These are phyloP conservation scores for Gryon sp. DNA, from an alignment of 1,140 invertebrate genomes.

Conservation along the genomic window DNA sequence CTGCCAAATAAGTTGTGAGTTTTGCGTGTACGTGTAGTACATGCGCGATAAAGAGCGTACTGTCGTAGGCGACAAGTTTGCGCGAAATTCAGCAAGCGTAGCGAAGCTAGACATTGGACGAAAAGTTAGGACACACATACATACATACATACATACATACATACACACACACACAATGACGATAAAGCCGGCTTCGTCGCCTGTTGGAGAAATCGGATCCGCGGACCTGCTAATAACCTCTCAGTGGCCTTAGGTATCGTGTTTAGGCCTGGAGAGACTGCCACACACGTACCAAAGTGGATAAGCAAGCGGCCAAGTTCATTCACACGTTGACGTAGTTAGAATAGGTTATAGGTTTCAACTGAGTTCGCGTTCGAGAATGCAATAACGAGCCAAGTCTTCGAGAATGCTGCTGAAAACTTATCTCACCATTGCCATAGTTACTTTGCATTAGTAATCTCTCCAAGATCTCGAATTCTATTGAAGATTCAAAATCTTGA, in stretches of 20 bases:
- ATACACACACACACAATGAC: not conserved
- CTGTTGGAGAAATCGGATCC: conserved; percentile 63
- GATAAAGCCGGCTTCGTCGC: conserved; percentile 38
- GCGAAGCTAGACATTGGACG: conserved; percentile 14
- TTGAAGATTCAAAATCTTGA: not conserved
- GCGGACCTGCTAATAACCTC: conserved; percentile 71
- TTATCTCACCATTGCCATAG: too few relatives aligned
- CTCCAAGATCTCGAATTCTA: conserved; percentile 67
- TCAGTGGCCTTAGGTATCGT: conserved; percentile 65
- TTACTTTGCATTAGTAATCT: conserved; percentile 76
- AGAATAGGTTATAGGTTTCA: conserved; percentile 76
- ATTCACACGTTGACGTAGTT: conserved; percentile 72
- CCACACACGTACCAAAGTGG: conserved; percentile 75
- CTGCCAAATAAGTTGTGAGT: conserved; percentile 56
- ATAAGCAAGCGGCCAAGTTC: conserved; percentile 75
- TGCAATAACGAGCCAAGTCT: conserved; percentile 71
- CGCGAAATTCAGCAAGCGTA: conserved; percentile 29
- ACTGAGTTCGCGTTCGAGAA: conserved; percentile 58
- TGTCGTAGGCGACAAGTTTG: conserved; percentile 31
- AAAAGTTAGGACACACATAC: conserved; percentile 24
- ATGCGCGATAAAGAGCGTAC: conserved; percentile 42
- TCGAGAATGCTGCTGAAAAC: too few relatives aligned
- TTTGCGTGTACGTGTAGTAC: conserved; percentile 57
- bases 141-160: too few relatives aligned
- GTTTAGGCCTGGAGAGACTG: conserved; percentile 70